Percentiles rank a stretch among this genome's conserved stretches.
Conservation (phyloP, 2,888 invertebrate genomes). For the Drosophila eohydei region DNA sequence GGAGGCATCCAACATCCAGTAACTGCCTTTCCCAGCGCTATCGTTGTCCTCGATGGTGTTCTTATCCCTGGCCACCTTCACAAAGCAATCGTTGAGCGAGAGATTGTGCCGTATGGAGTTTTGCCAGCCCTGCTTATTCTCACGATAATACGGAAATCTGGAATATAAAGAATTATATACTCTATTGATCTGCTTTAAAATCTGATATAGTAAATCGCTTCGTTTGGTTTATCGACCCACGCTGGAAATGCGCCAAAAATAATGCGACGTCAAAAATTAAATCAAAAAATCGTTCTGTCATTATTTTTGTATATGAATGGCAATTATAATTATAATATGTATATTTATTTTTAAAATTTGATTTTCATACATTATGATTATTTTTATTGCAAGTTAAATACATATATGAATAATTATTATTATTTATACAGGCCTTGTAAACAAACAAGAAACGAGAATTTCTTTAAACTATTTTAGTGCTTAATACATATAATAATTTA, state of each 20-base stretch:
- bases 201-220: background rate
- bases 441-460: slow-evolving; percentile 2
- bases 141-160: slow-evolving; percentile 92
- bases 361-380: slow-evolving; percentile 14
- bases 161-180: background rate
- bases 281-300: slow-evolving; percentile 28
- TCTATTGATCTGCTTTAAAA: background rate
- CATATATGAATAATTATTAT: slow-evolving; percentile 11
- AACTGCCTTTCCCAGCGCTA: slow-evolving; percentile 89
- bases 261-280: slow-evolving; percentile 21
- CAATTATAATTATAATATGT: slow-evolving; percentile 4
- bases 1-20: slow-evolving; percentile 92
- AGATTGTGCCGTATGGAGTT: slow-evolving; percentile 93
- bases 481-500: too few species aligned
- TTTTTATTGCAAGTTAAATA: slow-evolving; percentile 50
- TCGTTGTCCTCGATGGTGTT: slow-evolving; percentile 83
- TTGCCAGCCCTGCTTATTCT: slow-evolving; percentile 93
- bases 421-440: slow-evolving; percentile 10
- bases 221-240: slow-evolving; percentile 30
- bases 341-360: slow-evolving; percentile 41
- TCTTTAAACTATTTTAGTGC: background rate
- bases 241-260: slow-evolving; percentile 47
- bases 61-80: slow-evolving; percentile 88
- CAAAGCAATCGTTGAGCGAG: slow-evolving; percentile 92
- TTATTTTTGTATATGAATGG: slow-evolving; percentile 41